Evolutionary conservation across 2,888 invertebrate species (phyloP), one percentile per base, ranked within the genome.

Genomic region (Pocota personata): DNA sequence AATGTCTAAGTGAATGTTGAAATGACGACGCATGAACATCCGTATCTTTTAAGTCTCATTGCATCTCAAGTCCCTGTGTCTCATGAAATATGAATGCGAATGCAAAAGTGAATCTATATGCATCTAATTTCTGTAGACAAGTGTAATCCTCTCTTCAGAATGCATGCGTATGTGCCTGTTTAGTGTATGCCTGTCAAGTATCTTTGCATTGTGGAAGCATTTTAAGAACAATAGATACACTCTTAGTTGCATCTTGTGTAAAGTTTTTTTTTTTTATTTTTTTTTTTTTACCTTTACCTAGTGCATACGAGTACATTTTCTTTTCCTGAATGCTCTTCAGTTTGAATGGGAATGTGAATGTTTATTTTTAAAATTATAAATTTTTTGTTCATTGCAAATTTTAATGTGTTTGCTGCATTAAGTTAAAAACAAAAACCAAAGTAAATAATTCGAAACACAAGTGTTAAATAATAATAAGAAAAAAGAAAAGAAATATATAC

Each of bases 361-460:
- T 24, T 64, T 55, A 5, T 21, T 66, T 40, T 32, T 10, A 14
- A 24, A 7, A 50, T 3, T 40, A 37, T n/a, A n/a, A 3, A 5
- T 48, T 12, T 14, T 8, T 35, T 43, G 40, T 50, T 40, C 50
- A 69, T 48, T 50, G 64, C 64, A 64, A 40, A 58, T 21, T 75
- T 64, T 75, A 84, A 76, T 80, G 75, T 80, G 62, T 84, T 75
- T 79, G 64, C 75, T 79, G 84, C 73, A 79, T 84, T 43, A 21
- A 30, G 4, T 71, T 71, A 16, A 64, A 35, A 80, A 52, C 24
- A 43, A 69, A 66, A 57, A 82, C 32, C 64, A 75, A 84, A 84
- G 64, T 84, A 80, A 84, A 80, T 84, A 84, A 84, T 80, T 84
- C 66, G 71, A 80, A 80, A 84, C 84, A 84, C 80, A 66, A 76